Base-by-base conservation (phyloP, 2,113 vertebrate genomes). In the Epinephelus cyanopodus region DNA sequence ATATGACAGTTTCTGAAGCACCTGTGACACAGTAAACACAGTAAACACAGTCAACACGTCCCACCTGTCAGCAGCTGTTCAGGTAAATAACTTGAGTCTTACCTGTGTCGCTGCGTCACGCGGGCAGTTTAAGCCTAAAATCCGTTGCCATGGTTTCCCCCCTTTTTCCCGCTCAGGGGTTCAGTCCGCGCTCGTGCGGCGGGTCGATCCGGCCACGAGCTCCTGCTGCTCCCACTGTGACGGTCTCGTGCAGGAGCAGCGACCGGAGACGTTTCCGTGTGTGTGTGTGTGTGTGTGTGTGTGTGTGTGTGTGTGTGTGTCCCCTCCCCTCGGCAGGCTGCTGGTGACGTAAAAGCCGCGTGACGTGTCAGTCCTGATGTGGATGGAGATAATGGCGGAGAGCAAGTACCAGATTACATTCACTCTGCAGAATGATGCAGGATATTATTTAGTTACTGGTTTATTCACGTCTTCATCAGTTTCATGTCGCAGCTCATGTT, bases 91-190 rank as follows among this genome's bases (percentile, higher is more conserved):
- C 47, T 13, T 3, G 1, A 23, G 25, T 48, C 57, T 64, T 6
- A 78, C 75, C 54, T n/a, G 58, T 19, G 61, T 21, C 21, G 25
- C 4, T n/a, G n/a, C 45, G 60, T 75, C 73, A 65, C 21, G 4
- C 17, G 5, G 9, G 0, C 42, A 18, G 14, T 50, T 50, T 17
- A 50, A 45, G 8, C 6, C 13, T n/a, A 6, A 61, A 61, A 57
- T n/a, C 77, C 61, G 83, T 83, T 69, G 52, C 71, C 77, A 88
- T 86, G 89, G 83, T 79, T 68, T 68, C 89, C 65, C 60, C 57
- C 57, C 57, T 15, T 56, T 23, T 45, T 12, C 42, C 42, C 42
- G 42, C 42, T 45, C 42, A 45, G 42, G 25, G 6, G 50, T 57
- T 27, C 39, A 18, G 11, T n/a, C 23, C 18, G 0, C 7, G 21